Evolutionary conservation across 2,113 vertebrate genomes (phyloP), one percentile per base, ranked within the genome.

Genomic region (Varanus salvator): DNA sequence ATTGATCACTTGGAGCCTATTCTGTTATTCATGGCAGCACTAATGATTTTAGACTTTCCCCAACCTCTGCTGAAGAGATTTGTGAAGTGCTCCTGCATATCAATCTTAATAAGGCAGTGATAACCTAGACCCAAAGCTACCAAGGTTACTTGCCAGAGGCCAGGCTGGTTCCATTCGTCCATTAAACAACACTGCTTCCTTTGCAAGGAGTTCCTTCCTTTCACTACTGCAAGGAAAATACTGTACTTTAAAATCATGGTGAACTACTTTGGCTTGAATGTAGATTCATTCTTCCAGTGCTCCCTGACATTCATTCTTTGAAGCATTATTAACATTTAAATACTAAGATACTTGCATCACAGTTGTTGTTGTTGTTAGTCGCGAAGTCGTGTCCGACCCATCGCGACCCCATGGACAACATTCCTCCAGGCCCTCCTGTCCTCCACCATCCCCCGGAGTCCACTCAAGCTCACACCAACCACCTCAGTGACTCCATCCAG

Each of bases 91-190:
- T 92, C 52, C 68, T 23, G 17, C 0, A 0, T 89, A 94, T 94
- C 81, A 80, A 88, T 94, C 88, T 94, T 94, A 83, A 92, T 84
- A 94, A 94, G 93, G 60, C 57, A 87, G 29, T 80, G 78, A 89
- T 94, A 95, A 93, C 31, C 82, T 87, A 93, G 84, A 89, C 90
- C 34, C 6, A 89, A 74, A 95, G 44, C 2, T 3, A 88, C 86
- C 91, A 50, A 84, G 31, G 85, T 92, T 72, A 89, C 52, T 38
- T 90, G 90, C 29, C 86, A 94, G 74, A 87, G 87, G 60, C 84
- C 91, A 86, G 91, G 88, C 75, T 80, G 85, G 48, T 89, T 44
- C 60, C 31, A 74, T 89, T 94, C 92, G 91, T 80, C 77, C 89
- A 89, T 84, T 44, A 78, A 0, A 87, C 85, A 87, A 66, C 50